phyloP scores from a whole-genome alignment of 2,113 vertebrate species.

The Psammodynastes pulverulentus region DNA sequence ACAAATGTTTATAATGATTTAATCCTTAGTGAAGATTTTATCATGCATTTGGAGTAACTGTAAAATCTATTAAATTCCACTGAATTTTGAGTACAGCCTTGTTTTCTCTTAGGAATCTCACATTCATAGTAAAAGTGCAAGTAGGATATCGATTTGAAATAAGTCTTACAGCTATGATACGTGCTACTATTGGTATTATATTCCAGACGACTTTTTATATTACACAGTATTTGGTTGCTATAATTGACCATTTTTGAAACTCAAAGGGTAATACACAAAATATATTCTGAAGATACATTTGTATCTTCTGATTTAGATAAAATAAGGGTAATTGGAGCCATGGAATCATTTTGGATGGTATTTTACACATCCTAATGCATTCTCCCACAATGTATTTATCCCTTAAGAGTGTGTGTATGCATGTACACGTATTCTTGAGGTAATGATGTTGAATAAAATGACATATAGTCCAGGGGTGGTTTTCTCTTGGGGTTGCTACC shows the following conservation, averaged over 20 bases:
- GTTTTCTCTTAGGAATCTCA: not conserved
- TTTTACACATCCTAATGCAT: not conserved
- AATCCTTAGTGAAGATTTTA: slow-evolving; percentile 48
- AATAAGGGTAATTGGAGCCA: not conserved
- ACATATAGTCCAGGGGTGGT: no score
- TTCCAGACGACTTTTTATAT: not conserved
- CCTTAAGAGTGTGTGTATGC: not conserved
- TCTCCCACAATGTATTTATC: not conserved
- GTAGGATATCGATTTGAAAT: not conserved
- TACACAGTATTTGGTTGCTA: not conserved
- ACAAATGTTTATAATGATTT: slow-evolving; percentile 39
- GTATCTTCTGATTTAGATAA: not conserved
- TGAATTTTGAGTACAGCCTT: slow-evolving; percentile 31
- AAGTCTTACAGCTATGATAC: not conserved
- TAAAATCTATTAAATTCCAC: slow-evolving; percentile 52
- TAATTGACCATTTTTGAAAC: not conserved
- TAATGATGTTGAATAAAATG: not conserved
- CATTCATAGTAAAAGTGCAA: not conserved
- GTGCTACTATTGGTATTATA: not conserved
- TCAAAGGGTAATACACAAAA: not conserved
- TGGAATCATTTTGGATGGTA: not conserved
- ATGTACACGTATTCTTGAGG: no score
- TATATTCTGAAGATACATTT: not conserved
- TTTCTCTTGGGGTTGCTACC: no score
- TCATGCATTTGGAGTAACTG: slow-evolving; percentile 49